These are phyloP conservation scores for Willisornis vidua DNA, from an alignment of 2,113 vertebrate species.

Conservation along the genomic window DNA sequence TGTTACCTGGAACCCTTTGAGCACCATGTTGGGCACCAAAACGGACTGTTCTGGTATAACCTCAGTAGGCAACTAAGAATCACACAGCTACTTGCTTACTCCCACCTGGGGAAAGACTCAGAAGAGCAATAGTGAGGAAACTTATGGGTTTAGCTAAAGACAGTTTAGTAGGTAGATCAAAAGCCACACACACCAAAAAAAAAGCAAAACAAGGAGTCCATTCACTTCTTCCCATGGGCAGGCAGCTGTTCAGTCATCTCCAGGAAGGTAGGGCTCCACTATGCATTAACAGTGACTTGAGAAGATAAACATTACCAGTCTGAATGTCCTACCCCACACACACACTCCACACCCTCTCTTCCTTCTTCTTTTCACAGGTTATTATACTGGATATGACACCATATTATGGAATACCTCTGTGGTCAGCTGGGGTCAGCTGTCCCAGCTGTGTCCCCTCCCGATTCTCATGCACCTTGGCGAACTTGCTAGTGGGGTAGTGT, in stretches of 20 bases:
- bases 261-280: background rate
- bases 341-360: no score
- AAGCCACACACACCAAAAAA: background rate
- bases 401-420: background rate
- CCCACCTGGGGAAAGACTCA: background rate
- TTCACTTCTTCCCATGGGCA: background rate
- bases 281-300: fast-evolving
- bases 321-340: background rate
- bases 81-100: background rate
- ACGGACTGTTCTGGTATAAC: no score
- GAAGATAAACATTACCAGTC: background rate
- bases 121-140: background rate
- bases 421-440: background rate
- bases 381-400: background rate
- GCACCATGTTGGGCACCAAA: background rate
- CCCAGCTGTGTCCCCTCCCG: no score
- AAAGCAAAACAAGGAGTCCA: background rate
- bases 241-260: background rate
- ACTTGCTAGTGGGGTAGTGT: background rate
- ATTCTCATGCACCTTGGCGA: background rate
- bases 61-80: background rate
- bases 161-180: background rate
- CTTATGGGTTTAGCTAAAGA: background rate
- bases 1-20: background rate
- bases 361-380: background rate